Evolutionary conservation across 30 jellyfish, hydroid and myxozoan species (phyloP).

Genomic region (Pelagia noctiluca): DNA sequence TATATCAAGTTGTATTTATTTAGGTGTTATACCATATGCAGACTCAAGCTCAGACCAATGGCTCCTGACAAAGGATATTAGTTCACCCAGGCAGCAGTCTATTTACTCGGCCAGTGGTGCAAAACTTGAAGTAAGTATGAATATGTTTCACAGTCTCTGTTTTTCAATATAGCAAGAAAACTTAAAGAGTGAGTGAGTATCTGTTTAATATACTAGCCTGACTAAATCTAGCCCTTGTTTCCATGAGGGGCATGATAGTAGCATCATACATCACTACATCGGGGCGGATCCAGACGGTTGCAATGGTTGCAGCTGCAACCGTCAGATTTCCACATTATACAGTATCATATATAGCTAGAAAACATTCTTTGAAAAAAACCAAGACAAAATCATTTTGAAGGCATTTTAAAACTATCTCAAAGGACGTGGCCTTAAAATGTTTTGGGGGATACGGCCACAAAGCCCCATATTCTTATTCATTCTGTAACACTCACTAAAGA

Average conservation of each 20-base stretch:
- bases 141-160: neutral
- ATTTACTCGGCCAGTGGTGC: slow-evolving; percentile 74
- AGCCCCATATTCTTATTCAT: too few species aligned
- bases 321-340: too few species aligned
- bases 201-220: neutral
- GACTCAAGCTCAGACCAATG: slow-evolving; percentile 16
- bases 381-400: too few species aligned
- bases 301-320: neutral
- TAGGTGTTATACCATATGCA: too few species aligned
- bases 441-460: too few species aligned
- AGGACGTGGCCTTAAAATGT: too few species aligned
- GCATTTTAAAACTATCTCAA: too few species aligned
- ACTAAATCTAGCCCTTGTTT: neutral
- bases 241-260: neutral
- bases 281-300: neutral
- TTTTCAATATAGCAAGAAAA: neutral
- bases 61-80: slow-evolving; percentile 46
- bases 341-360: too few species aligned
- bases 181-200: neutral
- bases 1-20: too few species aligned
- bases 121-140: slow-evolving; percentile 34
- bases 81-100: slow-evolving; percentile 8
- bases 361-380: too few species aligned
- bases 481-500: too few species aligned
- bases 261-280: neutral